Base-by-base conservation (phyloP, 2,797 vertebrate species). In the Pagetopsis macropterus region DNA sequence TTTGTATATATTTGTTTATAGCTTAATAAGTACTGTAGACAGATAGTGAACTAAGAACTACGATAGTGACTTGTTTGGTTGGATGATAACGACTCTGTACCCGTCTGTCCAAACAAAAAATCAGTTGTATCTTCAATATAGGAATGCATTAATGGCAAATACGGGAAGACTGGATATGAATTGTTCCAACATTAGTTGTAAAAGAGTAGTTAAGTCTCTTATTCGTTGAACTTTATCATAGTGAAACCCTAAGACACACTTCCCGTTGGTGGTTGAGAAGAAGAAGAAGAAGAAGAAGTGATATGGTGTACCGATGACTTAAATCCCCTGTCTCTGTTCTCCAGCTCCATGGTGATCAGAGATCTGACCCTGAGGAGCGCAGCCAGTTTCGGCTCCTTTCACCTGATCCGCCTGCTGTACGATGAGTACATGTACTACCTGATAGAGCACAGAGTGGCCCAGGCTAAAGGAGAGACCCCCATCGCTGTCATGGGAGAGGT, bases 371-470 rank as follows among this genome's bases (percentile, higher is more conserved):
- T 98, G 83, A 94, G 97, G 74, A 98, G 97, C 17, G 97, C 97
- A 0, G 97, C 97, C 78, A 97, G 97, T 88, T 98, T 98, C 2
- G 97, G 97, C 63, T 98, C 97, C 58, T 98, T 98, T 91, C 97
- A 98, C 84, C 93, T 98, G 72, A 98, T 98, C 88, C 96, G 97
- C 21, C 94, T 98, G 82, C 92, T 98, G 21, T 98, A 98, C 1
- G 97, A 98, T 1, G 97, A 98, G 88, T 98, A 98, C 93, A 98
- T 98, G 97, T 98, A 97, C 90, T 98, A 97, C 89, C 92, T 98
- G 91, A 96, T 98, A 59, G 97, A 98, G 88, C 97, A 98, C 87
- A 90, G 97, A 16, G 97, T 98, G 81, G 97, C 97, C 16, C 96
- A 96, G 87, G 96, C 97, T 62, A 96, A 96, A 87, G 97, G 97